A percentile compares a stretch with the other conserved stretches of the same genome.
Evolutionary conservation across 2,888 invertebrate genomes (phyloP).

Genomic region (Eretmocerus hayati): DNA sequence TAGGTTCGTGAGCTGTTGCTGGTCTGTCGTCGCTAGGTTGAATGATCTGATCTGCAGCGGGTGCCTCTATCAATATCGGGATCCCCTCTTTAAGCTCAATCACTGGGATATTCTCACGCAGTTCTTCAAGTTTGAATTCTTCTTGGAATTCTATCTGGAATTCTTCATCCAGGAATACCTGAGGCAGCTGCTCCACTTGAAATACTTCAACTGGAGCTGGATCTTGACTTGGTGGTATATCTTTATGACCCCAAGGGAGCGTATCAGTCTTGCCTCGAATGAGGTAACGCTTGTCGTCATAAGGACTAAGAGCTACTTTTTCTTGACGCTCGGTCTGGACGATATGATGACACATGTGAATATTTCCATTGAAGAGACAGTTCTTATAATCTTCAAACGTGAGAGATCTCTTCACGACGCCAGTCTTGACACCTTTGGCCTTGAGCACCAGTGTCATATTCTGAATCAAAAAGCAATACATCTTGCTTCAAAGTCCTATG

Average conservation of each 20-base stretch:
- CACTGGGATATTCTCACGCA: too few species aligned
- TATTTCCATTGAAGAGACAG: slow-evolving; percentile 2
- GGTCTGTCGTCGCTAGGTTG: too few species aligned
- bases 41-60: too few species aligned
- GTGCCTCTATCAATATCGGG: too few species aligned
- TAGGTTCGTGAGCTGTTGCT: too few species aligned
- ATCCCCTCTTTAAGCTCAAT: too few species aligned
- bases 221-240: too few species aligned
- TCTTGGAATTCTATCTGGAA: too few species aligned
- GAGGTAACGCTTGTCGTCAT: slow-evolving; percentile 35
- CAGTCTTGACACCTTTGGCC: background rate
- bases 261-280: slow-evolving; percentile 32
- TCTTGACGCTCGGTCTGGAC: slow-evolving; percentile 4
- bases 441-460: background rate
- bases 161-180: too few species aligned
- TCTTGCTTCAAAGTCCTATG: slow-evolving; percentile 19
- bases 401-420: slow-evolving; percentile 15
- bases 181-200: too few species aligned
- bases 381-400: slow-evolving; percentile 20
- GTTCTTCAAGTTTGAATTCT: too few species aligned
- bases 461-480: background rate
- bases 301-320: slow-evolving; percentile 17
- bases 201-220: too few species aligned
- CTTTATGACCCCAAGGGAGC: slow-evolving; percentile 1
- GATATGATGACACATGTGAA: background rate